Evolutionary conservation across 2,113 vertebrate species (phyloP).

Genomic region (Sardina pilchardus): DNA sequence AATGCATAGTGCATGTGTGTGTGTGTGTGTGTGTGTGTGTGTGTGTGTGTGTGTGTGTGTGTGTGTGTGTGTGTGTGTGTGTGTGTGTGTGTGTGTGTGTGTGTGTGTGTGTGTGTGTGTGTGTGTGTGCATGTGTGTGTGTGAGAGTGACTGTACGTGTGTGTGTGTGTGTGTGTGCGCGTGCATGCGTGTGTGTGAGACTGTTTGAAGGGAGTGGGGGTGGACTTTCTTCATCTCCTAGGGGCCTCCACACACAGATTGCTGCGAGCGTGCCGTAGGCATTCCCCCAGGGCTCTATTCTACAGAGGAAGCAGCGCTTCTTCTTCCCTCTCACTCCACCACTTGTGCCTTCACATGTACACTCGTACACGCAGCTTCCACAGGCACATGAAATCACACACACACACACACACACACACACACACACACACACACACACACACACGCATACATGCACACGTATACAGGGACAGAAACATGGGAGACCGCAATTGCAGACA

Average conservation of each 20-base stretch:
- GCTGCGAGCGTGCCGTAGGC: not conserved
- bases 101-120: not conserved
- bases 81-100: not conserved
- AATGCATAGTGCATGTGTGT: not conserved
- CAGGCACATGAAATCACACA: not conserved
- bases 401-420: not conserved
- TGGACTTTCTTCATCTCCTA: not conserved
- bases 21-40: not conserved
- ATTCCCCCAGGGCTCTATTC: not conserved
- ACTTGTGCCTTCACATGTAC: not conserved
- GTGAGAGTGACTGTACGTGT: constrained; percentile 19
- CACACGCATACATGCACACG: not conserved
- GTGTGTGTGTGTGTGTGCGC: constrained; percentile 8
- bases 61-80: not conserved
- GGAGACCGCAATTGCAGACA: constrained; percentile 21
- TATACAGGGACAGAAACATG: not conserved
- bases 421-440: not conserved
- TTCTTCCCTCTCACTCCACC: not conserved
- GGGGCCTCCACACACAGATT: not conserved
- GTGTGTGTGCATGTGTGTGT: not conserved
- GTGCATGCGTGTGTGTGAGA: constrained; percentile 27
- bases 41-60: not conserved
- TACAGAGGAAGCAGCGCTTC: not conserved
- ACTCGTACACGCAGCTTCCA: not conserved
- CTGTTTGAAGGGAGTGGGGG: constrained; percentile 28